phyloP scores from a whole-genome alignment of 2,797 vertebrate species.

The Helarctos malayanus region DNA sequence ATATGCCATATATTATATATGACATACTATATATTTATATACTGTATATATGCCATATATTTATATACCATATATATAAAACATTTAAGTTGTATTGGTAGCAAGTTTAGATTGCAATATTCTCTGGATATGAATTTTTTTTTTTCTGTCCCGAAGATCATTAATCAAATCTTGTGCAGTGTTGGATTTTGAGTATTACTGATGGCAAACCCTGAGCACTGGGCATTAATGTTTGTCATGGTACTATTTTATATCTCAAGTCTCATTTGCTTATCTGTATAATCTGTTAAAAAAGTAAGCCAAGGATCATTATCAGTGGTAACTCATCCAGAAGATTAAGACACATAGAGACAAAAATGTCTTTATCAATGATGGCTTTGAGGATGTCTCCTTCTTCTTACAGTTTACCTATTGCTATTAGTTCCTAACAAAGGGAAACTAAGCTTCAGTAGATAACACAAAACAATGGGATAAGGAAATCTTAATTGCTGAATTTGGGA shows the following conservation, averaged over 20 bases:
- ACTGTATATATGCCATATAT: background rate
- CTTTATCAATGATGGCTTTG: background rate
- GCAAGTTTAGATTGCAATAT: background rate
- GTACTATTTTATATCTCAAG: background rate
- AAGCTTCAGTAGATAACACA: background rate
- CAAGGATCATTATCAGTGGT: background rate
- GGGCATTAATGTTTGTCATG: background rate
- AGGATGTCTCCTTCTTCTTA: background rate
- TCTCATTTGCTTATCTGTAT: background rate
- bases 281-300: background rate
- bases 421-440: background rate
- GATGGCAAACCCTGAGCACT: background rate
- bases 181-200: background rate
- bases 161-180: background rate
- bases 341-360: background rate
- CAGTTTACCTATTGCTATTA: background rate
- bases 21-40: background rate
- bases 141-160: background rate
- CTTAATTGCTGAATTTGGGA: background rate
- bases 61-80: background rate
- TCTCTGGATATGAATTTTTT: background rate
- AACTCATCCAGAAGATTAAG: background rate
- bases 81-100: background rate
- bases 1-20: background rate
- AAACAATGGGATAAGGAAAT: background rate